phyloP scores from a whole-genome alignment of 2,888 invertebrate genomes.

The Orchesellides sinensis region DNA sequence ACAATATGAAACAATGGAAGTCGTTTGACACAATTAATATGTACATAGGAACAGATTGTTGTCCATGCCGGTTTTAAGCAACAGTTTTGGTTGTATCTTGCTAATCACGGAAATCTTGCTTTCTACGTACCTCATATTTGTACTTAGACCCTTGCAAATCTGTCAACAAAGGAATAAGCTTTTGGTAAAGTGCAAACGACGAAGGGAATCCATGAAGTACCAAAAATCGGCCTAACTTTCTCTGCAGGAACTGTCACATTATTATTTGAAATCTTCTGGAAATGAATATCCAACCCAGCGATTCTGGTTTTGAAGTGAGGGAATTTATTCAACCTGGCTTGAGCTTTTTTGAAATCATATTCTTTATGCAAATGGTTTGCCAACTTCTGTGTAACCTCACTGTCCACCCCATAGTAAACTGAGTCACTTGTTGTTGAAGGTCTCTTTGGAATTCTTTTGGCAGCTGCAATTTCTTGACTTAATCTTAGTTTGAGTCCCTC shows the following conservation, averaged over 20 bases:
- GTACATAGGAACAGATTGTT: too few species aligned
- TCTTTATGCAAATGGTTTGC: conserved; percentile 86
- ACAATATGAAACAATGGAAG: neutral
- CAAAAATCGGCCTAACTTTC: conserved; percentile 47
- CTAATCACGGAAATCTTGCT: neutral
- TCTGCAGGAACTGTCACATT: conserved; percentile 48
- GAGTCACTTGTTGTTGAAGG: conserved; percentile 31
- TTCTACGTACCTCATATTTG: conserved; percentile 50
- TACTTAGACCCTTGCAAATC: conserved; percentile 32
- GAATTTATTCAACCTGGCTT: conserved; percentile 84
- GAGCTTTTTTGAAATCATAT: conserved; percentile 85
- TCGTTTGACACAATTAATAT: too few species aligned
- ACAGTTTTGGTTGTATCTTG: too few species aligned
- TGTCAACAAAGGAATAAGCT: conserved; percentile 37
- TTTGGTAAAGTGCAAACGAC: conserved; percentile 43
- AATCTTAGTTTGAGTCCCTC: conserved; percentile 80
- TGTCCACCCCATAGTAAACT: conserved; percentile 86
- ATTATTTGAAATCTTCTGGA: conserved; percentile 78
- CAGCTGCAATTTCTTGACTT: conserved; percentile 79
- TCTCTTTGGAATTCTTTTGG: conserved; percentile 81
- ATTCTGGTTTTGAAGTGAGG: conserved; percentile 87
- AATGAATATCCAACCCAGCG: conserved; percentile 87
- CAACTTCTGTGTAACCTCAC: conserved; percentile 82
- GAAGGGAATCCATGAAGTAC: conserved; percentile 54
- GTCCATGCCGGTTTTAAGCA: too few species aligned